Percentiles rank a stretch among this genome's conserved stretches.
These are phyloP conservation scores for Chelonus insularis DNA, from an alignment of 1,140 invertebrate species.

Conservation along the genomic window DNA sequence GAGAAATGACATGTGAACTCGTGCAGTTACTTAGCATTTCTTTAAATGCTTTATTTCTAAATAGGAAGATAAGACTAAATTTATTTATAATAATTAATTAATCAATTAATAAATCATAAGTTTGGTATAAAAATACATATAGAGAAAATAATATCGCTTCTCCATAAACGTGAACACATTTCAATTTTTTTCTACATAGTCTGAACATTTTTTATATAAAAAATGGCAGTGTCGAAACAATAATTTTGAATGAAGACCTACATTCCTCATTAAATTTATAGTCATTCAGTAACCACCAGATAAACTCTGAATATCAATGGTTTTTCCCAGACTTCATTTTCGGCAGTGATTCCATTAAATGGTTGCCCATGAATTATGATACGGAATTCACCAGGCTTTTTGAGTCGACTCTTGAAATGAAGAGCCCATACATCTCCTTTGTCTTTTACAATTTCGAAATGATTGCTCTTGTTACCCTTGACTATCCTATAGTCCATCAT, in stretches of 20 bases:
- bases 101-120: constrained; percentile 13
- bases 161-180: constrained; percentile 9
- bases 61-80: not conserved
- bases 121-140: constrained; percentile 21
- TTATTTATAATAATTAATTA: not conserved
- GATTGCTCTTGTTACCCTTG: constrained; percentile 67
- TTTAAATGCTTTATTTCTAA: no score
- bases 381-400: constrained; percentile 61
- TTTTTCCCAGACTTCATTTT: constrained; percentile 58
- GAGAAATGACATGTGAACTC: no score
- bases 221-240: constrained; percentile 19
- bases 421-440: constrained; percentile 65
- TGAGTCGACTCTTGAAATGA: constrained; percentile 65
- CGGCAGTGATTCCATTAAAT: constrained; percentile 37
- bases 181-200: not conserved
- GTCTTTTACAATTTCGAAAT: constrained; percentile 69
- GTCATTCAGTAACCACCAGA: constrained; percentile 57
- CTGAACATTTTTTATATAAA: not conserved
- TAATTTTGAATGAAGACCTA: constrained; percentile 19
- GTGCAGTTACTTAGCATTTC: not conserved
- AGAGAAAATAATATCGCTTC: not conserved
- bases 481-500: constrained; percentile 70
- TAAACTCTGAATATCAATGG: constrained; percentile 61
- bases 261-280: constrained; percentile 9
- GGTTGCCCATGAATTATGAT: constrained; percentile 64